These are phyloP conservation scores for Stenodema calcarata DNA, from an alignment of 2,888 invertebrate genomes.

Conservation along the genomic window DNA sequence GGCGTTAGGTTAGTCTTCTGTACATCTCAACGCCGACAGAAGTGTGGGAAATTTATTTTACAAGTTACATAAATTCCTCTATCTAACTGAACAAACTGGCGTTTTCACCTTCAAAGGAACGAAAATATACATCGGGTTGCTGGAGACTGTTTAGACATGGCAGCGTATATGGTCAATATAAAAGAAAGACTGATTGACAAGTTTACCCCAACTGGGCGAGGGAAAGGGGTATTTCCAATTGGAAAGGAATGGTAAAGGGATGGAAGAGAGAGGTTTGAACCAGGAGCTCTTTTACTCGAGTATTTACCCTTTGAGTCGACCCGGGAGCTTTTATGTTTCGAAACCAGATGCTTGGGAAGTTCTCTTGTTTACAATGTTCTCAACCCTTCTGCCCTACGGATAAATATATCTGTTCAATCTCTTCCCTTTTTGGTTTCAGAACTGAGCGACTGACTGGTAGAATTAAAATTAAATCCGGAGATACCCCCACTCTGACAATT, in stretches of 20 bases:
- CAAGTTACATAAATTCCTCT: slow-evolving; percentile 11
- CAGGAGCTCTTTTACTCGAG: slow-evolving; percentile 13
- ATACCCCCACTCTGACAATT: background rate
- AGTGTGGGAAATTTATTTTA: background rate
- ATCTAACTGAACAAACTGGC: background rate
- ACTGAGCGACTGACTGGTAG: background rate
- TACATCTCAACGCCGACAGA: background rate
- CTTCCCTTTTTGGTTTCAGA: background rate
- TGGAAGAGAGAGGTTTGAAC: slow-evolving; percentile 1
- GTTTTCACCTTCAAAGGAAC: slow-evolving; percentile 27
- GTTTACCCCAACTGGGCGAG: slow-evolving; percentile 21
- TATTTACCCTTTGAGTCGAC: slow-evolving; percentile 34
- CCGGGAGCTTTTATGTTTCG: slow-evolving; percentile 28
- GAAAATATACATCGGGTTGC: slow-evolving; percentile 38
- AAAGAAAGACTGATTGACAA: slow-evolving; percentile 41
- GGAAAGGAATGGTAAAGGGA: background rate
- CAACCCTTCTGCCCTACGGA: slow-evolving; percentile 27
- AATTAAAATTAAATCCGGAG: background rate
- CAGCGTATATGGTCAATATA: slow-evolving; percentile 41
- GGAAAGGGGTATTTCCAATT: background rate
- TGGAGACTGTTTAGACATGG: slow-evolving; percentile 14
- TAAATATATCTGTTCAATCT: slow-evolving; percentile 40
- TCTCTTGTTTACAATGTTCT: slow-evolving; percentile 41
- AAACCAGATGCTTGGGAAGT: slow-evolving; percentile 36
- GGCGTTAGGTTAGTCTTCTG: background rate